A percentile compares a stretch with the other conserved stretches of the same genome.
Evolutionary conservation across 2,797 vertebrate genomes (phyloP).

Genomic region (Xyrichtys novacula): DNA sequence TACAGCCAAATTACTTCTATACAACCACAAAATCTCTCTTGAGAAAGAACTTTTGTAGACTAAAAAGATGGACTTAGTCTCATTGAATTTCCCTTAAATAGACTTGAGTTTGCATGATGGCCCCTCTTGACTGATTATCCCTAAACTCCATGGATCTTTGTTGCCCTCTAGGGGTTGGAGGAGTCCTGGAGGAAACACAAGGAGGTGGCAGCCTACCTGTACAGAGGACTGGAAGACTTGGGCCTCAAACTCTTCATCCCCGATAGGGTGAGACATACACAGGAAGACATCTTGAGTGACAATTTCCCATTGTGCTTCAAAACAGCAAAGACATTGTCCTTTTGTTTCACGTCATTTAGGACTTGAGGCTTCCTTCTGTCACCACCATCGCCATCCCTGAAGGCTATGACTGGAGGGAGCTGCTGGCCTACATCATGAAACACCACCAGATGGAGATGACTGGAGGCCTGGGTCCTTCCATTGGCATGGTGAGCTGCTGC

Average conservation of each 20-base stretch:
- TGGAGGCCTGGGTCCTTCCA: slow-evolving; percentile 92
- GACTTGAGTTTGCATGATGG: background rate
- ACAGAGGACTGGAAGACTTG: slow-evolving; percentile 86
- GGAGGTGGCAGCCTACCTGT: slow-evolving; percentile 85
- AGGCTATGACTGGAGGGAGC: slow-evolving; percentile 91
- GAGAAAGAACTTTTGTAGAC: background rate
- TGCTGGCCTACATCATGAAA: slow-evolving; percentile 90
- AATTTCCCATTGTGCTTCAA: background rate
- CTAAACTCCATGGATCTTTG: slow-evolving; percentile 33
- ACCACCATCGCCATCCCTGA: slow-evolving; percentile 89
- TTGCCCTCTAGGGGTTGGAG: slow-evolving; percentile 89
- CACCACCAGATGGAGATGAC: slow-evolving; percentile 90
- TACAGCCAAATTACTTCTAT: no score
- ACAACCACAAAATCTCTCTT: background rate
- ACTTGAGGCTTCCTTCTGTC: slow-evolving; percentile 91
- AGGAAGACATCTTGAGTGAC: background rate
- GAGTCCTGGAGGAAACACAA: slow-evolving; percentile 89
- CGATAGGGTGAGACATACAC: slow-evolving; percentile 84
- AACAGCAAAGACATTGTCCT: background rate
- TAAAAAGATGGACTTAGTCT: background rate
- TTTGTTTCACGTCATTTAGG: slow-evolving; percentile 74
- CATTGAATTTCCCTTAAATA: background rate
- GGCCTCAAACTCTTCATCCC: slow-evolving; percentile 93
- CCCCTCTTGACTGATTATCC: background rate
- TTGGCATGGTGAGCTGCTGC: slow-evolving; percentile 87